Conservation (phyloP, 1,140 invertebrate genomes). For the Tetraneura akinire region DNA sequence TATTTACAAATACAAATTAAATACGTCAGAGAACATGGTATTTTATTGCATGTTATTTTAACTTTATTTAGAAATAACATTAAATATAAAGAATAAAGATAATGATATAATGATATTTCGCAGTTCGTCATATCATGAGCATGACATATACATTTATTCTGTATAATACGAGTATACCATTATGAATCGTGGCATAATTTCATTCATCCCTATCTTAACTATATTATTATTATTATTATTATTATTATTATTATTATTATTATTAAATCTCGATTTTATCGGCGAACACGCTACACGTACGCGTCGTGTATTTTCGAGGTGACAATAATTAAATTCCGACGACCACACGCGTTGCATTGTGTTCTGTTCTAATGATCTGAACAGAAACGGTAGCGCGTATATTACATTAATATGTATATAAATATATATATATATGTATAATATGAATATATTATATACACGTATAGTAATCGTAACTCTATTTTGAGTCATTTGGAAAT, state of each 20-base stretch:
- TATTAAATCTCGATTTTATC: conserved; percentile 35
- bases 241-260: conserved; percentile 15
- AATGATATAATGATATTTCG: too few relatives aligned
- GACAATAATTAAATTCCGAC: conserved; percentile 46
- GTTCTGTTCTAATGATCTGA: conserved; percentile 23
- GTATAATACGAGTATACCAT: too few relatives aligned
- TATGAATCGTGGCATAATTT: background rate
- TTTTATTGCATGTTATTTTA: too few relatives aligned
- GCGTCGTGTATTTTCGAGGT: conserved; percentile 48
- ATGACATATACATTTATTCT: too few relatives aligned
- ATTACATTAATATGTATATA: too few relatives aligned
- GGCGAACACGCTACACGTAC: conserved; percentile 32
- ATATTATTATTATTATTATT: background rate
- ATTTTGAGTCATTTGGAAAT: conserved; percentile 20
- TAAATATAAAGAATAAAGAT: too few relatives aligned
- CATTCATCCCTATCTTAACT: background rate
- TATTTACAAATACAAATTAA: too few relatives aligned
- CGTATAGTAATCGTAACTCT: conserved; percentile 14
- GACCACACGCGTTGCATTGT: conserved; percentile 47
- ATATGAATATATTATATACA: too few relatives aligned
- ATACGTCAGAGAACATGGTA: too few relatives aligned
- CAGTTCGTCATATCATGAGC: too few relatives aligned
- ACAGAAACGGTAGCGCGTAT: conserved; percentile 33
- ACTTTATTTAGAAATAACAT: too few relatives aligned
- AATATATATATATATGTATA: too few relatives aligned